These are phyloP conservation scores for Cheilinus undulatus DNA, from an alignment of 2,113 vertebrate species.

Conservation along the genomic window DNA sequence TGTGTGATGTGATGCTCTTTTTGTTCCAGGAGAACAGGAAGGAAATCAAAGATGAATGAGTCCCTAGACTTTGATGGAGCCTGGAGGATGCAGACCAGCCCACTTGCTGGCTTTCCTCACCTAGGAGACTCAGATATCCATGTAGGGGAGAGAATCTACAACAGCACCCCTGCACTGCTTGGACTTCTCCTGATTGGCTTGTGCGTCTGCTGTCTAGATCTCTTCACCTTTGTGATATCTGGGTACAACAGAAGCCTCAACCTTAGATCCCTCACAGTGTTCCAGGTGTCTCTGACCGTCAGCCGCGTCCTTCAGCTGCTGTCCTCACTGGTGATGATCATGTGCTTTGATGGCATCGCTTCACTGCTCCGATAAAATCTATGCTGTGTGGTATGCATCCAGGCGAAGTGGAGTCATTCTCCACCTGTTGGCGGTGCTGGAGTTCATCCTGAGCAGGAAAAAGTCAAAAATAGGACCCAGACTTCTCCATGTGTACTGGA, in stretches of 20 bases:
- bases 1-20: too few relatives aligned
- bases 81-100: too few relatives aligned
- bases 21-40: too few relatives aligned
- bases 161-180: not conserved
- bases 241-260: not conserved
- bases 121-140: too few relatives aligned
- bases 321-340: not conserved
- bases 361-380: not conserved
- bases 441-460: not conserved
- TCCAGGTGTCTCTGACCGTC: not conserved
- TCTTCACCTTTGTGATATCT: not conserved
- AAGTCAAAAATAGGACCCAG: too few relatives aligned
- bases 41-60: too few relatives aligned
- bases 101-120: too few relatives aligned
- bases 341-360: rapidly evolving
- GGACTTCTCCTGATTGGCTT: not conserved
- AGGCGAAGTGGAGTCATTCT: not conserved
- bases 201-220: not conserved
- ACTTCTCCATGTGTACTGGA: not conserved
- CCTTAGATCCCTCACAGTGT: not conserved
- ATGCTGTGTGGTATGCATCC: not conserved
- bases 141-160: not conserved
- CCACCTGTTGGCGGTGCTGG: not conserved
- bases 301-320: not conserved
- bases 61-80: too few relatives aligned